Evolutionary conservation across 2,113 vertebrate species (phyloP).

Genomic region (Caloenas nicobarica): DNA sequence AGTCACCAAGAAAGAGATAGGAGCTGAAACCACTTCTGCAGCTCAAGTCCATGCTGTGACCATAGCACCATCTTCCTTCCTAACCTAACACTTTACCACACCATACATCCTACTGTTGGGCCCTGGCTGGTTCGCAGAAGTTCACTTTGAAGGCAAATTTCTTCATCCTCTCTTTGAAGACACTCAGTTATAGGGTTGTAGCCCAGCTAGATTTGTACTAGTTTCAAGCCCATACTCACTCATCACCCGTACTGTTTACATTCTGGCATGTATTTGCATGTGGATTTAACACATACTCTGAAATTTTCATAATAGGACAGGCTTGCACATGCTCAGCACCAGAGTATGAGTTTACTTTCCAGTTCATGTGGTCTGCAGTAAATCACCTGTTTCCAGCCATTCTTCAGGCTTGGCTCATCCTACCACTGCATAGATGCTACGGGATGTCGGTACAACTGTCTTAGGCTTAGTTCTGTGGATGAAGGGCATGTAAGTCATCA

Average conservation of each 20-base stretch:
- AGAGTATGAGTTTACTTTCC: background rate
- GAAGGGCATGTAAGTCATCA: background rate
- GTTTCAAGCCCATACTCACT: background rate
- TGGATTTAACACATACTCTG: background rate
- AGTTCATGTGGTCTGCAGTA: background rate
- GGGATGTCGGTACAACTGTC: background rate
- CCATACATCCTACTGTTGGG: background rate
- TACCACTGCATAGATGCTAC: rapidly evolving
- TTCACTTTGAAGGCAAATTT: background rate
- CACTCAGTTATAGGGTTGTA: background rate
- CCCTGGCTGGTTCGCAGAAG: background rate
- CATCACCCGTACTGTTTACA: rapidly evolving
- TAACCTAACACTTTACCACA: background rate
- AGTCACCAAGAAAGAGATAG: background rate
- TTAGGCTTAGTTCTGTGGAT: background rate
- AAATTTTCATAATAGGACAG: background rate
- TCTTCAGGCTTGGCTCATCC: background rate
- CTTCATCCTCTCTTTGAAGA: background rate
- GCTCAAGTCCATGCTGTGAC: background rate
- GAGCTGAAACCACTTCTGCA: background rate
- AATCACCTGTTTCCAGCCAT: background rate
- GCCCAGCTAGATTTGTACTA: background rate
- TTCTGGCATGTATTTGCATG: background rate
- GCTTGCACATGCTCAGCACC: rapidly evolving
- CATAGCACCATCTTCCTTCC: background rate